phyloP scores from a whole-genome alignment of 2,113 vertebrate genomes.

The Tyto alba region DNA sequence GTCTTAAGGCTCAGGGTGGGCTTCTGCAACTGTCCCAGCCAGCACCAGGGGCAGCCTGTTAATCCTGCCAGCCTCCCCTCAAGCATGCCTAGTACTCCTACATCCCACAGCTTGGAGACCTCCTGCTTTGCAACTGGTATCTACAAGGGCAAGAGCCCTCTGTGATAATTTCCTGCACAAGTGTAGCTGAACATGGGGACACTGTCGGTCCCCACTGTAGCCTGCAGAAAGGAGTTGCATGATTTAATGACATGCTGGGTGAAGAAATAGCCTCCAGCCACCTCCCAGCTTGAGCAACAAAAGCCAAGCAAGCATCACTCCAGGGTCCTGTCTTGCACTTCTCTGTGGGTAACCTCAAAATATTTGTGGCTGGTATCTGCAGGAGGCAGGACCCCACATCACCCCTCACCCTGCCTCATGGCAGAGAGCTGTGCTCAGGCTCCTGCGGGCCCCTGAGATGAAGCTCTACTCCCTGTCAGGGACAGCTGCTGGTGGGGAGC shows the following conservation, averaged over 20 bases:
- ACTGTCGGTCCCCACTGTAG: accelerated
- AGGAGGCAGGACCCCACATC: neutral
- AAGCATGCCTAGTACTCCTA: accelerated
- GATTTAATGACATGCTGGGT: accelerated
- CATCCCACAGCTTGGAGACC: neutral
- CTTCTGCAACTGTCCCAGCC: neutral
- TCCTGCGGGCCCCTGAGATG: accelerated
- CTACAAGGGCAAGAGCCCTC: neutral
- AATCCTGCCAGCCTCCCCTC: neutral
- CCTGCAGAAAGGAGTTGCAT: accelerated
- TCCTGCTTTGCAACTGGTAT: accelerated
- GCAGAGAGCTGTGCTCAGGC: neutral
- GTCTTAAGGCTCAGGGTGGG: neutral
- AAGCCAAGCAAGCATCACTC: neutral
- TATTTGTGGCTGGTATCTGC: neutral
- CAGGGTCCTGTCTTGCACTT: accelerated
- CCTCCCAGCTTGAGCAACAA: neutral
- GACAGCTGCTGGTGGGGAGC: neutral
- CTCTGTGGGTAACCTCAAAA: neutral
- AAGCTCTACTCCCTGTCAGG: neutral
- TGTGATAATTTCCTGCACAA: neutral
- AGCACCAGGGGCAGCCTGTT: neutral
- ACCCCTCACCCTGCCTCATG: neutral
- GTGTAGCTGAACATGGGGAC: accelerated
- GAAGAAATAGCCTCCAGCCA: neutral